These are phyloP conservation scores for Hybognathus amarus DNA, from an alignment of 2,797 vertebrate genomes.

Conservation along the genomic window DNA sequence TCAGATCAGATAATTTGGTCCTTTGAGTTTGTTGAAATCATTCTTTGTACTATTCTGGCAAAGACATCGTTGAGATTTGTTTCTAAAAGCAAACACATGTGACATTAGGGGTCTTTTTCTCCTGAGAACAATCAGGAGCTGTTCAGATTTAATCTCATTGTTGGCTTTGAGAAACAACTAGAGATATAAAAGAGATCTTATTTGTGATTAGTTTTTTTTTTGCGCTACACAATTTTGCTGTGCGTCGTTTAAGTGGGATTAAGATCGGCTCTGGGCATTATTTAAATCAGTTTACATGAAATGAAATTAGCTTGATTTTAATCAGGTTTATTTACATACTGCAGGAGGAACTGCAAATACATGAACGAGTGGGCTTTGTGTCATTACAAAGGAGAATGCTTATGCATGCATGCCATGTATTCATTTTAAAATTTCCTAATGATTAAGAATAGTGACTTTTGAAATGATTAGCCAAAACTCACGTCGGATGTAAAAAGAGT, in stretches of 20 bases:
- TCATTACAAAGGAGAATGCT: background rate
- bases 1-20: background rate
- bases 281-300: background rate
- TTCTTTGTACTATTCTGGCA: background rate
- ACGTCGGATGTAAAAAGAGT: conserved; percentile 3
- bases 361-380: background rate
- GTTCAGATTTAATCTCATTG: background rate
- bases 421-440: background rate
- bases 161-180: background rate
- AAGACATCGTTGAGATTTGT: background rate
- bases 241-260: background rate
- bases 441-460: conserved; percentile 30
- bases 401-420: background rate
- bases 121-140: no score
- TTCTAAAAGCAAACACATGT: background rate
- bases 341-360: background rate
- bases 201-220: background rate
- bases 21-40: background rate
- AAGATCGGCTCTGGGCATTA: background rate
- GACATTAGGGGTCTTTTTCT: background rate
- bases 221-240: background rate
- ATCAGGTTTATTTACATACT: background rate
- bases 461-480: conserved; percentile 16
- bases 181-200: background rate
- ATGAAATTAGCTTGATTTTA: background rate